Conservation (phyloP, 2,113 vertebrate genomes). For the Recurvirostra avosetta region DNA sequence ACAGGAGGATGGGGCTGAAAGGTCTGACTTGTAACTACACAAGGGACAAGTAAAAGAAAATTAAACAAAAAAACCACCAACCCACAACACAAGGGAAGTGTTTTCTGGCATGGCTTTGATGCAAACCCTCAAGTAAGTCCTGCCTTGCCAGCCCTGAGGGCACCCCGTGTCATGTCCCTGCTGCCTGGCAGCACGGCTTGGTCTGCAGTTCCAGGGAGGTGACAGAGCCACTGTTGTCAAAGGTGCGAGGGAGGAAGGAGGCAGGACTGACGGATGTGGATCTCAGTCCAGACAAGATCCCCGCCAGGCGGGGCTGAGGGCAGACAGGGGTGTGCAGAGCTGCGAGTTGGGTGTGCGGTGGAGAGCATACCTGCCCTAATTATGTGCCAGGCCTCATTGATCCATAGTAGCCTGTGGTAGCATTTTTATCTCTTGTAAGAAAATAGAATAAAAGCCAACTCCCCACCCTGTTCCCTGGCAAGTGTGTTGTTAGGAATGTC, state of each 20-base stretch:
- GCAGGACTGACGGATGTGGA: background rate
- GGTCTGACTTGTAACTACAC: background rate
- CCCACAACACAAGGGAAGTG: background rate
- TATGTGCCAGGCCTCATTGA: background rate
- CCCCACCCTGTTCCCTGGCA: background rate
- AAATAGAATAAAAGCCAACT: background rate
- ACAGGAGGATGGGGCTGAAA: background rate
- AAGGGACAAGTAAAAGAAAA: background rate
- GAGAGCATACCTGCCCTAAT: background rate
- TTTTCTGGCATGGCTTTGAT: background rate
- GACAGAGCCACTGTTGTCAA: accelerated
- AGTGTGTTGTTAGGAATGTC: background rate
- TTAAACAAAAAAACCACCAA: no score
- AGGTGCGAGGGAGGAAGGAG: background rate
- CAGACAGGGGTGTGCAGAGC: background rate
- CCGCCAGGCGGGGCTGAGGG: background rate
- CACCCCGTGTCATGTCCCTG: background rate
- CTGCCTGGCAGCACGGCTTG: background rate
- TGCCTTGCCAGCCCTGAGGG: background rate
- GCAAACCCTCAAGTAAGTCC: background rate
- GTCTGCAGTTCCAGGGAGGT: background rate
- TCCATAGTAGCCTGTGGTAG: background rate
- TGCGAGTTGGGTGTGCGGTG: background rate
- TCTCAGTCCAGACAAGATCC: no score
- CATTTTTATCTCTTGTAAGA: background rate